Percentiles rank a stretch among this genome's conserved stretches.
Evolutionary conservation across 2,888 invertebrate genomes (phyloP).

Genomic region (Allacma fusca): DNA sequence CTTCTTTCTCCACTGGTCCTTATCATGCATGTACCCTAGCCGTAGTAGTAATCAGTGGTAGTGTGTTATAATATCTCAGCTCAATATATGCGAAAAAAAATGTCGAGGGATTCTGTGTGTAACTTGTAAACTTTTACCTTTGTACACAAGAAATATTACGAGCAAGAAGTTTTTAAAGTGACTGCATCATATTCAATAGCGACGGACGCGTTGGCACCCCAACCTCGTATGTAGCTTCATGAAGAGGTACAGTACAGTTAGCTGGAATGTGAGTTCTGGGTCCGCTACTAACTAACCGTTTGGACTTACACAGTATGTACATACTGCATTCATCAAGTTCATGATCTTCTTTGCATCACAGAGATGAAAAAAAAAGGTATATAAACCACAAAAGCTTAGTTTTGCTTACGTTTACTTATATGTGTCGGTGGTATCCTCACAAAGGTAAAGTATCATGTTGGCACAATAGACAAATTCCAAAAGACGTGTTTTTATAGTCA

Average conservation of each 20-base stretch:
- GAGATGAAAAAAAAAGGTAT: background rate
- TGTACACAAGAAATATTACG: background rate
- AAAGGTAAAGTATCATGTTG: slow-evolving; percentile 20
- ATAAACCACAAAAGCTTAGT: slow-evolving; percentile 16
- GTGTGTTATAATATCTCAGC: slow-evolving; percentile 13
- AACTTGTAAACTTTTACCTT: slow-evolving; percentile 14
- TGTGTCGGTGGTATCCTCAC: background rate
- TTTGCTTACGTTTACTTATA: slow-evolving; percentile 6
- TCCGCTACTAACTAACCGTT: slow-evolving; percentile 11
- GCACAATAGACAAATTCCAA: slow-evolving; percentile 3
- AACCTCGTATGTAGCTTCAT: background rate
- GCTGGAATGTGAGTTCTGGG: slow-evolving; percentile 1
- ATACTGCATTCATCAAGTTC: slow-evolving; percentile 12
- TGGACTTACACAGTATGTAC: background rate
- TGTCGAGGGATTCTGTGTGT: background rate
- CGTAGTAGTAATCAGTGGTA: background rate
- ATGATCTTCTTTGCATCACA: slow-evolving; percentile 16
- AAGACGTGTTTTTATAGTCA: slow-evolving; percentile 22
- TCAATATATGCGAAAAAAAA: slow-evolving; percentile 22
- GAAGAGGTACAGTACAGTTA: slow-evolving; percentile 16
- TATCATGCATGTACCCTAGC: background rate
- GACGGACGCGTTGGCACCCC: background rate
- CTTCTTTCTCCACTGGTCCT: slow-evolving; percentile 31
- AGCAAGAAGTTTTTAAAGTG: background rate
- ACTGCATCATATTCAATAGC: background rate